Base-by-base conservation (phyloP, 2,888 invertebrate genomes). In the Hirtodrosophila duncani region DNA sequence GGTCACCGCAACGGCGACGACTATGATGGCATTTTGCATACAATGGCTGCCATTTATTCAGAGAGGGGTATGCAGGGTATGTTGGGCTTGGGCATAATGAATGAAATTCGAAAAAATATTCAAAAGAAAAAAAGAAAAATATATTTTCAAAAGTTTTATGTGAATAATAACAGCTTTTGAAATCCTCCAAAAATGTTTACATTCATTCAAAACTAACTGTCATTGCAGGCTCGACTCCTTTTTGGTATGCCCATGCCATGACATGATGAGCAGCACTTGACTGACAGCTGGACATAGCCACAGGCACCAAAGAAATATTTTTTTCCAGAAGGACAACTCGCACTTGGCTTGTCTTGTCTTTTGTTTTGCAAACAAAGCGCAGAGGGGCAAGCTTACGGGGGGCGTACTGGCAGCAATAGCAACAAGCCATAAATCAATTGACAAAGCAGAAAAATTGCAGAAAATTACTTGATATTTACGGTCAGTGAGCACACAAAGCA, bases 401-500 rank as follows among this genome's bases (percentile, higher is more conserved):
- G 5, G 9, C 3, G 21, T 7, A 14, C 14, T 23, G 46, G 18
- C 29, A 27, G 46, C 27, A 34, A 44, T 37, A 20, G 36, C 43
- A 34, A 53, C 31, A 57, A 62, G 79, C 61, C 59, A 74, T 74
- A 74, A 74, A 74, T 74, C 74, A 74, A 74, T 74, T 67, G 81
- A 50, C 57, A 79, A 64, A 50, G 79, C 56, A 59, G 71, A 81
- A 67, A 79, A 74, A 79, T 75, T 74, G 67, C 56, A 67, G 68
- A 78, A 79, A 74, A 74, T 81, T 78, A 67, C 81, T 74, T 61
- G 71, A 63, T 78, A 74, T 78, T 78, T 79, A 67, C 79, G 79
- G 79, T 70, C 70, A 71, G 59, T 50, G 65, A 41, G 31, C 69
- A 72, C 65, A 68, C 72, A 72, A 59, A 61, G 36, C 11, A 29